Base-by-base conservation (phyloP, 2,888 invertebrate species). In the Mantis religiosa region DNA sequence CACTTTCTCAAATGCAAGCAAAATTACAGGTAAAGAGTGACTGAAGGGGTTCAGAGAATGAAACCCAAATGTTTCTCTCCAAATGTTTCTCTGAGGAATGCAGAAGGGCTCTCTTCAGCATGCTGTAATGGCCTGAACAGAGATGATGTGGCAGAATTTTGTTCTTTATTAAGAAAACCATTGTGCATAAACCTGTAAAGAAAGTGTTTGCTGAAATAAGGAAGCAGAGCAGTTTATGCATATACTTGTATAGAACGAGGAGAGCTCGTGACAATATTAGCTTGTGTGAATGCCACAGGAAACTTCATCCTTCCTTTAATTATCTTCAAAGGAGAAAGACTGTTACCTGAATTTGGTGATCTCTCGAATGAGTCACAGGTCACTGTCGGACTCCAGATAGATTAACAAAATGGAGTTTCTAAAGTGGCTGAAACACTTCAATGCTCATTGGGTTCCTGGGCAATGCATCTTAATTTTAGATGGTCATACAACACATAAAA, bases 151-250 rank as follows among this genome's bases (percentile, higher is more conserved):
- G 27, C 25, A 15, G 14, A 47, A 41, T 85, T 41, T 27, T 85
- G n/a, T 85, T 12, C 34, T 28, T 28, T 85, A n/a, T 27, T 85
- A 85, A 47, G 27, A 47, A 47, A n/a, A 85, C 85, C 25, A 20
- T 85, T 12, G 41, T 54, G 25, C 0, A 25, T 47, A 85, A 85
- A 8, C 41, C 47, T 20, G n/a, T 9, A 1, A 84, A 30, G 30
- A 85, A 85, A 54, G n/a, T 85, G 25, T 41, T 85, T 85, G 85
- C 41, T 8, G 85, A 85, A 85, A 85, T n/a, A 85, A 85, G 85
- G 85, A 14, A 28, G n/a, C 25, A 85, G 47, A 47, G 28, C 54
- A n/a, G n/a, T 85, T 20, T 41, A 85, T 20, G 7, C 47, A 28
- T 54, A 85, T 3, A 85, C 85, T n/a, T 85, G 41, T 85, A n/a